Percentiles rank a stretch among this genome's conserved stretches.
Conservation (phyloP, 30 jellyfish, hydroid and myxozoan species). For the Aurelia aurita region DNA sequence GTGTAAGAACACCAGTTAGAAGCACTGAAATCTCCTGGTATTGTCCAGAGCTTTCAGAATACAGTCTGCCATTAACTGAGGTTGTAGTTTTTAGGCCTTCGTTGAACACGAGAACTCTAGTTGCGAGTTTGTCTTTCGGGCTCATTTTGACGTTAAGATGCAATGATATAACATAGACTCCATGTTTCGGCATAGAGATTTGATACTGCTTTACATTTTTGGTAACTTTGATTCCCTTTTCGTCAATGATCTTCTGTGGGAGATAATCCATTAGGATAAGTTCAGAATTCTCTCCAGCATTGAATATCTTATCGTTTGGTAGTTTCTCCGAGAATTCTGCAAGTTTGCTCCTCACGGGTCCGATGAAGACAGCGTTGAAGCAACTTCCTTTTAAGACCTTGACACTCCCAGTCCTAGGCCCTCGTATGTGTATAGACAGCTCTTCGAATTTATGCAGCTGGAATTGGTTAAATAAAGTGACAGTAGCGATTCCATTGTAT, state of each 20-base stretch:
- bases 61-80: constrained; percentile 16
- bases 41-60: not conserved
- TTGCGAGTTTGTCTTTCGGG: constrained; percentile 33
- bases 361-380: constrained; percentile 46
- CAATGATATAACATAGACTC: constrained; percentile 50
- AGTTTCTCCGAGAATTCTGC: constrained; percentile 43
- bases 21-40: constrained; percentile 11
- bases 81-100: constrained; percentile 37
- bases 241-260: constrained; percentile 19
- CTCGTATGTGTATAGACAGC: constrained; percentile 6
- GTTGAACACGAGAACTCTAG: constrained; percentile 13
- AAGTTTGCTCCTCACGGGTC: not conserved
- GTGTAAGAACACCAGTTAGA: constrained; percentile 35
- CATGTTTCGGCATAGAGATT: constrained; percentile 62
- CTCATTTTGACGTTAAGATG: constrained; percentile 37
- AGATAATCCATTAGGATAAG: not conserved
- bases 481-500: constrained; percentile 29
- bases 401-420: not conserved
- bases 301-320: constrained; percentile 2
- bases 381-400: constrained; percentile 28
- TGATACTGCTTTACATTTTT: constrained; percentile 1
- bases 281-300: not conserved
- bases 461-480: constrained; percentile 18
- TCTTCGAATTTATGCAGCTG: constrained; percentile 2
- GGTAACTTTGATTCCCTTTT: not conserved